These are phyloP conservation scores for Lithophane semibrunnea DNA, from an alignment of 2,888 invertebrate species.

Conservation along the genomic window DNA sequence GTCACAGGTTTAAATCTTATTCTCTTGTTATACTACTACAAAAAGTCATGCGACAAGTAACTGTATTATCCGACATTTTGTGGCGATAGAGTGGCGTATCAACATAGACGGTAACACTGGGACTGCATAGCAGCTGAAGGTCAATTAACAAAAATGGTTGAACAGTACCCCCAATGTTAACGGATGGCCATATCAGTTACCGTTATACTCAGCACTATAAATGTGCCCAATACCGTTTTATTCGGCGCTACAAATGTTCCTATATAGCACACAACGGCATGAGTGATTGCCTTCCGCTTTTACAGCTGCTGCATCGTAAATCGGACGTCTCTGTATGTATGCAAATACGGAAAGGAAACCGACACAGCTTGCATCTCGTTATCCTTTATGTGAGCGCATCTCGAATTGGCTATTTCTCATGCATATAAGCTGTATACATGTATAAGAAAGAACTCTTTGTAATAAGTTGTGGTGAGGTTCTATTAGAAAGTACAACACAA, in stretches of 20 bases:
- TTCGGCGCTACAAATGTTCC: background rate
- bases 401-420: background rate
- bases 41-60: background rate
- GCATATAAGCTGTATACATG: too few relatives aligned
- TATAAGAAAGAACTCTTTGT: too few relatives aligned
- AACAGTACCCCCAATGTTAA: too few relatives aligned
- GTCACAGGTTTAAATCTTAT: background rate
- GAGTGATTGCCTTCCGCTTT: slow-evolving; percentile 29
- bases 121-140: background rate
- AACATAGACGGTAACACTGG: background rate
- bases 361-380: slow-evolving; percentile 9
- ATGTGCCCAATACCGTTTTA: background rate
- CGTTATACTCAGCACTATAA: background rate
- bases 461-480: too few relatives aligned
- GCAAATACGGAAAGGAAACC: slow-evolving; percentile 12
- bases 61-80: background rate
- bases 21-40: background rate
- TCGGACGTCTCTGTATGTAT: slow-evolving; percentile 14
- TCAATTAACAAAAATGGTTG: slow-evolving; percentile 14
- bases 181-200: too few relatives aligned
- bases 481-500: slow-evolving; percentile 14
- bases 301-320: slow-evolving; percentile 17
- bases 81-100: background rate
- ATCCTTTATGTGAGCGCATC: slow-evolving; percentile 1
- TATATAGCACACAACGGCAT: background rate